Percentiles rank a stretch among this genome's conserved stretches.
These are phyloP conservation scores for Xenotilapia flavipinnis DNA, from an alignment of 2,113 vertebrate genomes.

Conservation along the genomic window DNA sequence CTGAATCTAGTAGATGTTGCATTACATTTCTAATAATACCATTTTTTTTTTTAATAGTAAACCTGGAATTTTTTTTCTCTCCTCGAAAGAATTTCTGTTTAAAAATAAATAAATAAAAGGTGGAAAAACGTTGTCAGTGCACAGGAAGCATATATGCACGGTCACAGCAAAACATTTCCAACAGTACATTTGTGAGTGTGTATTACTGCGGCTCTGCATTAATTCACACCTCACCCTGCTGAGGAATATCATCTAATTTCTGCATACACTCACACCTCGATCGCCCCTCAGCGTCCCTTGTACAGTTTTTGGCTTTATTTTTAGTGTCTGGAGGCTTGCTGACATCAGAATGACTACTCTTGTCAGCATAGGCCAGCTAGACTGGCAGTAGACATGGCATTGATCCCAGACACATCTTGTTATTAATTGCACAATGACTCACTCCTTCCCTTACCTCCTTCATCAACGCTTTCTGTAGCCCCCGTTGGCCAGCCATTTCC, in stretches of 20 bases:
- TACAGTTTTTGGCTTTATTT: slow-evolving; percentile 9
- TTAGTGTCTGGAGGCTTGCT: neutral
- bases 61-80: neutral
- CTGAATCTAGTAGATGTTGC: neutral
- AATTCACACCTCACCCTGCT: neutral
- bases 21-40: neutral
- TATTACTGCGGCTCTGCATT: neutral
- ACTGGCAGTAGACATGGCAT: neutral
- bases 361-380: neutral
- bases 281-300: neutral
- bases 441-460: slow-evolving; percentile 27
- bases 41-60: accelerated
- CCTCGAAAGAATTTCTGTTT: neutral
- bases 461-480: neutral
- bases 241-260: neutral
- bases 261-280: neutral
- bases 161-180: neutral
- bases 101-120: neutral
- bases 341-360: neutral
- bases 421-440: slow-evolving; percentile 37
- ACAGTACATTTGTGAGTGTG: neutral
- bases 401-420: slow-evolving; percentile 19
- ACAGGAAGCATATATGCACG: slow-evolving; percentile 24
- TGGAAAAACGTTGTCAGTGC: slow-evolving; percentile 7
- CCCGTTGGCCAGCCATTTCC: neutral